Evolutionary conservation across 2,888 invertebrate genomes (phyloP).

Genomic region (Ophioninae sp.): DNA sequence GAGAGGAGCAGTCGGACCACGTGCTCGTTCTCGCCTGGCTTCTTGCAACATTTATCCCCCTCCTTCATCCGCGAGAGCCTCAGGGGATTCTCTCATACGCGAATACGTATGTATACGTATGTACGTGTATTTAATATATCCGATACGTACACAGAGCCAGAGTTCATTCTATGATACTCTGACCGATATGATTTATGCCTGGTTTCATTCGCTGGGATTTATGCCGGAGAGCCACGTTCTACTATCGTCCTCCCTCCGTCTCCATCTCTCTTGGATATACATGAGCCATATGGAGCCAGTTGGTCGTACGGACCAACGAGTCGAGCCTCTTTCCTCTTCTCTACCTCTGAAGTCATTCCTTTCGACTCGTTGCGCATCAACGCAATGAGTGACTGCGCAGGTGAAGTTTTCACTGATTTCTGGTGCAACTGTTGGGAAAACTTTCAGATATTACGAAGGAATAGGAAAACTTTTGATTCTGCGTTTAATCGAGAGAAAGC

Average conservation of each 20-base stretch:
- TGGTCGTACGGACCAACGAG: background rate
- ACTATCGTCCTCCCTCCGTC: constrained; percentile 55
- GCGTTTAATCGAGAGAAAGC: no score
- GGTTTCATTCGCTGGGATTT: constrained; percentile 65
- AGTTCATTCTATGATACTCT: constrained; percentile 38
- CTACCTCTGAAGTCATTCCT: background rate
- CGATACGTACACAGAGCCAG: constrained; percentile 36
- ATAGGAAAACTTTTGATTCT: no score
- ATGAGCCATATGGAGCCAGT: constrained; percentile 1
- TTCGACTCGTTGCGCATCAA: background rate
- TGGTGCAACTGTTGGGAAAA: background rate
- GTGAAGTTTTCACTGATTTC: background rate
- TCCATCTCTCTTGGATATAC: constrained; percentile 20
- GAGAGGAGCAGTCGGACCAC: constrained; percentile 26
- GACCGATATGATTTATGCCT: constrained; percentile 68
- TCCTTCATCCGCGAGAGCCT: constrained; percentile 3
- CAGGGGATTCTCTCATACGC: constrained; percentile 27
- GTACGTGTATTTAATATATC: constrained; percentile 25
- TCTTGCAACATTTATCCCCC: constrained; percentile 45
- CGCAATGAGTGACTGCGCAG: background rate
- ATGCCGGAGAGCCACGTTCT: constrained; percentile 60
- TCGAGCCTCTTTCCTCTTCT: background rate
- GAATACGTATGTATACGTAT: constrained; percentile 28
- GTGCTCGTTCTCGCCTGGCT: constrained; percentile 37
- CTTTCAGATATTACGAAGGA: background rate